Base-by-base conservation (phyloP, 1,140 invertebrate species). In the Dreissena rostriformis region DNA sequence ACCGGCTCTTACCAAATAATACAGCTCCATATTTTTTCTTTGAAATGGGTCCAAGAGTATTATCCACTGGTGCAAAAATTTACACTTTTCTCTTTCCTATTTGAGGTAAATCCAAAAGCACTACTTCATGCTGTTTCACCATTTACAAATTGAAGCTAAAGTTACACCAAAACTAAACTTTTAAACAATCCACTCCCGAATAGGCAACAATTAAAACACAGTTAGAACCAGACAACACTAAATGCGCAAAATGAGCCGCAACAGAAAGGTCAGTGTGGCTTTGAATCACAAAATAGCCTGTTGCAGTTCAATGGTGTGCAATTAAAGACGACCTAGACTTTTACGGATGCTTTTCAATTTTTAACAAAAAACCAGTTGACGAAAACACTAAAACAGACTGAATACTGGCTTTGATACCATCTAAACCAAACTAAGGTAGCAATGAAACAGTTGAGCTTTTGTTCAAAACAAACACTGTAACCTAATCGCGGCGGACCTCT, bases 331-430 rank as follows among this genome's bases (percentile, higher is more conserved):
- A 81, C 73, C 71, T 55, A 57, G 73, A 49, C 68, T 73, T 73
- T 81, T 57, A n/a, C 65, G 57, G 71, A 52, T 26, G 68, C 73
- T 66, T 81, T 81, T 81, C 70, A 81, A 81, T 73, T 81, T 81
- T 61, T 57, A 61, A 73, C 68, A 72, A 81, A 81, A 80, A 66
- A 73, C 57, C 57, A 61, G 17, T 61, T n/a, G 17, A 61, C 57
- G 12, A 61, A 61, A 61, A 61, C 57, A 61, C 22, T 61, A 24
- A 61, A 61, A 61, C 39, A 39, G 39, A 39, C 39, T 39, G 39
- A 39, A 39, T 8, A 39, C 39, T 39, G 39, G 39, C 39, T 39
- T 39, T 39, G 39, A 39, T 39, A 39, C 39, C 39, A 39, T 39
- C 39, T 39, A 2, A 5, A 39, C 39, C 39, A 5, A 39, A 39